These are phyloP conservation scores for Tupaia chinensis DNA, from an alignment of 2,113 vertebrate genomes.

Conservation along the genomic window DNA sequence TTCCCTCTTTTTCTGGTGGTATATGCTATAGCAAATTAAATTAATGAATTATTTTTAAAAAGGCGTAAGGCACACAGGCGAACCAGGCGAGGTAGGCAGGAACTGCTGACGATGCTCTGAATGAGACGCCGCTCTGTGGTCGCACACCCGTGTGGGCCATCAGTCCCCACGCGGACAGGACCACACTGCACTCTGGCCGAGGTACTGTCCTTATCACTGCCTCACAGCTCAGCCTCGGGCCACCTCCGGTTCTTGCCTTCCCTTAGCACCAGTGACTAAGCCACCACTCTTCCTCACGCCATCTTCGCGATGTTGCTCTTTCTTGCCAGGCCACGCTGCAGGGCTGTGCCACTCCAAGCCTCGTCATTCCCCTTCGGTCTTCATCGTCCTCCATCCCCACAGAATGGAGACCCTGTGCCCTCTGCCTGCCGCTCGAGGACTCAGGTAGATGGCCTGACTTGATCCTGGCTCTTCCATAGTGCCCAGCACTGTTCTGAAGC, in stretches of 20 bases:
- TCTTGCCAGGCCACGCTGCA: background rate
- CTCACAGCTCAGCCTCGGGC: background rate
- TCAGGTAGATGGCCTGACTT: background rate
- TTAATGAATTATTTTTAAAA: too few relatives aligned
- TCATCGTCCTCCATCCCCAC: background rate
- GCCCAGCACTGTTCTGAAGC: conserved; percentile 29
- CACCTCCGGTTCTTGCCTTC: background rate
- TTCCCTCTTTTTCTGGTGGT: too few relatives aligned
- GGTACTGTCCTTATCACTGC: background rate
- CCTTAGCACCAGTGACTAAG: background rate
- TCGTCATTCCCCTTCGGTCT: background rate
- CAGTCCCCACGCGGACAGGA: background rate
- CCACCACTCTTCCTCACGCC: background rate
- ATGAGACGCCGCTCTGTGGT: background rate
- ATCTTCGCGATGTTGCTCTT: conserved; percentile 3
- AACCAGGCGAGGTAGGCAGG: background rate
- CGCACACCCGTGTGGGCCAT: background rate
- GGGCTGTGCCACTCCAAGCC: background rate
- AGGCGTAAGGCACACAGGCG: too few relatives aligned
- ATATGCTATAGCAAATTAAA: too few relatives aligned
- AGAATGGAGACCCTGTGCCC: background rate
- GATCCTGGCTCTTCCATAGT: conserved; percentile 16
- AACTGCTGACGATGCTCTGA: background rate
- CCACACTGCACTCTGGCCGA: background rate
- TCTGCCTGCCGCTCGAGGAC: background rate